Conservation (phyloP, 1,140 invertebrate species). For the Chlorops oryzae region DNA sequence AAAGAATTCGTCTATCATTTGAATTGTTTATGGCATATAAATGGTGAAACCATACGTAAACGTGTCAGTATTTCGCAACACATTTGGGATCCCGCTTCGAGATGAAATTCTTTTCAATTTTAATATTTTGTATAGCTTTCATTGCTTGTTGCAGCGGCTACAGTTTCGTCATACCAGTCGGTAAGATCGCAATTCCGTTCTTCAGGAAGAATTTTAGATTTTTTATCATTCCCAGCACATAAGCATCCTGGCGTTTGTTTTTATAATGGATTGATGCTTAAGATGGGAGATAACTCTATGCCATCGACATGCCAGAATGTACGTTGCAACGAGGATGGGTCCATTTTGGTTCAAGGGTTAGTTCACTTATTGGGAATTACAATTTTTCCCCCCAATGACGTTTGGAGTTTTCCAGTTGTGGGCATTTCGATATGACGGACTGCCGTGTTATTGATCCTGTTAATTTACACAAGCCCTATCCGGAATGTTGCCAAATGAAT, state of each 20-base stretch:
- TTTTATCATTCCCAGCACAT: not conserved
- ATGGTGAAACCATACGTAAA: no score
- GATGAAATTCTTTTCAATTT: no score
- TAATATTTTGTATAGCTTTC: no score
- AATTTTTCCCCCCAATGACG: no score
- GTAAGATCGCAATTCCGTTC: not conserved
- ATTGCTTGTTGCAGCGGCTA: not conserved
- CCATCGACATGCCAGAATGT: slow-evolving; percentile 9
- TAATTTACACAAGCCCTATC: slow-evolving; percentile 14
- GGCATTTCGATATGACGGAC: slow-evolving; percentile 10
- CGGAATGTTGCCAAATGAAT: slow-evolving; percentile 13
- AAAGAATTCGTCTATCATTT: no score
- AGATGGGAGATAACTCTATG: slow-evolving; percentile 9
- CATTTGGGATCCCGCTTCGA: no score
- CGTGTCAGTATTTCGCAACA: no score
- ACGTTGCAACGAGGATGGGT: slow-evolving; percentile 12
- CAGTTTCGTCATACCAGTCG: slow-evolving; percentile 9
- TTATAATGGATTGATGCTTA: slow-evolving; percentile 8
- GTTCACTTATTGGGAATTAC: not conserved
- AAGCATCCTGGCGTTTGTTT: slow-evolving; percentile 11
- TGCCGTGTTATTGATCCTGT: slow-evolving; percentile 10
- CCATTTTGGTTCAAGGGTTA: slow-evolving; percentile 13
- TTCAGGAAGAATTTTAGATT: not conserved
- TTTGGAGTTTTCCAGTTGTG: slow-evolving; percentile 12
- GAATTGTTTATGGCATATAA: no score